Evolutionary conservation across 2,797 vertebrate genomes (phyloP).

Genomic region (Melanotaenia trifasciata): DNA sequence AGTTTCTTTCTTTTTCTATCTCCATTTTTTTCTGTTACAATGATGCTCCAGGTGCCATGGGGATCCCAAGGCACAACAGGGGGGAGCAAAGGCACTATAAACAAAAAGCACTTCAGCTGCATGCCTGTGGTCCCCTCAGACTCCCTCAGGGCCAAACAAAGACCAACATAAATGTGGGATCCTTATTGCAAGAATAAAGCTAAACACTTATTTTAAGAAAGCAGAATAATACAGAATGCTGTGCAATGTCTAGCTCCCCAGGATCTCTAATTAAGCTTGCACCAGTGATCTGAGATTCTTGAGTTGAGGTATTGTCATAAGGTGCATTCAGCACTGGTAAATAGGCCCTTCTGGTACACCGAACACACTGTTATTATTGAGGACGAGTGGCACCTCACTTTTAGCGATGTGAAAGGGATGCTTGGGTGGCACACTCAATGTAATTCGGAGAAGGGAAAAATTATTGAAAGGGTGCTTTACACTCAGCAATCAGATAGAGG

Average conservation of each 20-base stretch:
- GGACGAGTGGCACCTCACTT: constrained; percentile 89
- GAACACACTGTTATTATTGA: constrained; percentile 86
- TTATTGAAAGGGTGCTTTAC: constrained; percentile 85
- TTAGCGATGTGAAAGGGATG: constrained; percentile 84
- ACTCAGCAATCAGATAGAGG: constrained; percentile 73
- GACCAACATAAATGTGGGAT: constrained; percentile 89
- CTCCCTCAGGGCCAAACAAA: constrained; percentile 84
- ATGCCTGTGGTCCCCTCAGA: constrained; percentile 86
- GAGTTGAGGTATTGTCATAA: constrained; percentile 86
- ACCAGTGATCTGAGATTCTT: constrained; percentile 85
- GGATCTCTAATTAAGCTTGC: constrained; percentile 87
- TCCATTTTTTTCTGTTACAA: constrained; percentile 89
- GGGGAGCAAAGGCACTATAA: constrained; percentile 82
- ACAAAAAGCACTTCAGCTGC: constrained; percentile 89
- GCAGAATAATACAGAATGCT: constrained; percentile 84
- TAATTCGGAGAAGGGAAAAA: constrained; percentile 76
- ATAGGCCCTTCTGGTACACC: constrained; percentile 90
- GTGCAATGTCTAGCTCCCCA: constrained; percentile 83
- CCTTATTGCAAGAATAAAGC: constrained; percentile 91
- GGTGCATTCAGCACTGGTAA: constrained; percentile 86
- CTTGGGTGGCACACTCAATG: constrained; percentile 87
- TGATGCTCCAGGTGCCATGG: constrained; percentile 89
- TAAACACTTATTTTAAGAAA: constrained; percentile 89
- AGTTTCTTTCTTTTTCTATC: constrained; percentile 79
- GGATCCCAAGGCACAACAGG: constrained; percentile 81